These are phyloP conservation scores for Phylloscopus whistleri DNA, from an alignment of 2,113 vertebrate genomes.

Conservation along the genomic window DNA sequence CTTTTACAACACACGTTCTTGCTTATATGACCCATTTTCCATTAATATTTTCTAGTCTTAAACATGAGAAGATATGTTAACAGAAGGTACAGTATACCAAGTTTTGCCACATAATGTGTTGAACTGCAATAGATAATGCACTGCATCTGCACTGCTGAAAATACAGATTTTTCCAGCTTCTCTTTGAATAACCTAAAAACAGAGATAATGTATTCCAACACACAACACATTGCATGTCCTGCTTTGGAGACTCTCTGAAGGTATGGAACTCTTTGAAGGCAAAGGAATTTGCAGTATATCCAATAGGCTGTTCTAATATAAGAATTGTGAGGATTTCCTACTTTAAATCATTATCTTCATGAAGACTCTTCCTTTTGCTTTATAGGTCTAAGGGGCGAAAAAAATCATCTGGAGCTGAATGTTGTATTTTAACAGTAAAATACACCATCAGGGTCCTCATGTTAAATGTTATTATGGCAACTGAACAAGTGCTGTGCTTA, in stretches of 20 bases:
- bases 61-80: background rate
- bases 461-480: background rate
- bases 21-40: background rate
- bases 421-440: background rate
- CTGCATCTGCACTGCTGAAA: background rate
- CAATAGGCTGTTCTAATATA: background rate
- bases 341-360: background rate
- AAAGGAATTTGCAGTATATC: background rate
- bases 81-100: background rate
- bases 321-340: background rate
- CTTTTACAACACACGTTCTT: background rate
- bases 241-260: background rate
- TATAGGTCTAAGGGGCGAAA: background rate
- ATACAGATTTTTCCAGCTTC: background rate
- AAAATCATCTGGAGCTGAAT: background rate
- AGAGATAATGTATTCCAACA: background rate
- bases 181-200: background rate
- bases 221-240: rapidly evolving
- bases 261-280: background rate
- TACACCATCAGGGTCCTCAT: background rate
- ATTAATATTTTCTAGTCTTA: background rate
- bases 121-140: background rate
- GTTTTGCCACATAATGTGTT: background rate
- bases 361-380: background rate
- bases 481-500: background rate